Evolutionary conservation across 2,113 vertebrate species (phyloP).

Genomic region (Hoplias malabaricus): DNA sequence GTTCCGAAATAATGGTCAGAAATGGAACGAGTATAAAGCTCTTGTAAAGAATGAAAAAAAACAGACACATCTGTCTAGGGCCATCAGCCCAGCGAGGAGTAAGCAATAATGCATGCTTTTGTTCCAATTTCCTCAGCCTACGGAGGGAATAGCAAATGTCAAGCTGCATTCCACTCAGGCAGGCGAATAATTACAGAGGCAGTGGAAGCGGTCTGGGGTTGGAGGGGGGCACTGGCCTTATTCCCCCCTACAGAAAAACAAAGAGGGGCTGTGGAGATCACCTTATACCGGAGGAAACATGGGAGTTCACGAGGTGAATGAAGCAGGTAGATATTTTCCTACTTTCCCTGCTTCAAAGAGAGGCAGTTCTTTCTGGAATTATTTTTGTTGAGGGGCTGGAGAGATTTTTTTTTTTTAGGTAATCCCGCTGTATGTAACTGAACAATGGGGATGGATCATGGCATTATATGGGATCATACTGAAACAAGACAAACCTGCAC

Average conservation of each 20-base stretch:
- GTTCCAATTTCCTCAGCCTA: constrained; percentile 62
- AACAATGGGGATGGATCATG: not conserved
- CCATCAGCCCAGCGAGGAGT: constrained; percentile 53
- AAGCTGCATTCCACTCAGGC: constrained; percentile 66
- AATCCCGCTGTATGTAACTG: not conserved
- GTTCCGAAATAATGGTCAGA: constrained; percentile 40
- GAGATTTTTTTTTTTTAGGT: not conserved
- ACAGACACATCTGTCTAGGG: constrained; percentile 55
- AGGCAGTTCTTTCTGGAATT: not conserved
- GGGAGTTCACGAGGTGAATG: constrained; percentile 1
- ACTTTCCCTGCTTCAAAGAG: constrained; percentile 2
- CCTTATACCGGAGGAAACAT: constrained; percentile 38
- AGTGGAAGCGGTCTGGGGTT: constrained; percentile 51
- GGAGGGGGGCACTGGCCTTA: constrained; percentile 49
- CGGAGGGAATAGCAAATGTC: constrained; percentile 67
- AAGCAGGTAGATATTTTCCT: not conserved
- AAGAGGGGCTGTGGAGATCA: constrained; percentile 59
- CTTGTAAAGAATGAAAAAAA: constrained; percentile 19
- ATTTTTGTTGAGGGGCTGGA: not conserved
- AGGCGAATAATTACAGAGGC: constrained; percentile 63
- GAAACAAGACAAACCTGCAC: not conserved
- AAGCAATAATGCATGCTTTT: constrained; percentile 60
- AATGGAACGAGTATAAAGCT: not conserved
- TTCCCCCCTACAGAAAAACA: constrained; percentile 27
- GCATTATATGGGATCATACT: not conserved